Evolutionary conservation across 1,140 invertebrate species (phyloP).

Genomic region (Cherax destructor): DNA sequence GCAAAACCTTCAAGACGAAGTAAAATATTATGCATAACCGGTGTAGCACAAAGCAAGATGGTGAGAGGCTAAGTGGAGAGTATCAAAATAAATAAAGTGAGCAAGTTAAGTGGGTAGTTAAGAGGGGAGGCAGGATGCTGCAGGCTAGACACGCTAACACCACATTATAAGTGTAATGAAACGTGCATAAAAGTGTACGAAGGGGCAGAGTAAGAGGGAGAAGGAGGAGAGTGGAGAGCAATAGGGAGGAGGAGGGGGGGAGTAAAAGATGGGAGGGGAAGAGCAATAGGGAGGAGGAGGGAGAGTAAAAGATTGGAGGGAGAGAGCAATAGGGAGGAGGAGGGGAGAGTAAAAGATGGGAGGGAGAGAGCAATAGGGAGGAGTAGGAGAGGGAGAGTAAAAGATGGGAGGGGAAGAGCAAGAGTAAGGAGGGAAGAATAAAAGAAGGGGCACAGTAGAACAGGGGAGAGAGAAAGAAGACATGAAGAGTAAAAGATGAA

Average conservation of each 20-base stretch:
- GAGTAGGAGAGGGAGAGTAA: not conserved
- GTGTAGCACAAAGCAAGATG: not conserved
- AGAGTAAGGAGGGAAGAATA: not conserved
- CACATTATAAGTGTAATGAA: not conserved
- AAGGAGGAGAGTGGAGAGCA: not conserved
- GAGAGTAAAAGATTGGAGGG: not conserved
- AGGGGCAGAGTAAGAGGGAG: not conserved
- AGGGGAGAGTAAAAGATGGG: not conserved
- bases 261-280: no score
- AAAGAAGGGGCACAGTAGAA: no score
- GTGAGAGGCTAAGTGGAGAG: not conserved
- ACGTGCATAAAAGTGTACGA: not conserved
- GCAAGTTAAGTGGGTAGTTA: not conserved
- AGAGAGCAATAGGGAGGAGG: no score
- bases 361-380: not conserved
- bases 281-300: not conserved
- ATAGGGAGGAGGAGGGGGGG: no score
- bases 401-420: no score
- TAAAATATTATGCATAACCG: not conserved
- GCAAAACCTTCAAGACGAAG: not conserved
- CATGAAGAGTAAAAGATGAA: not conserved
- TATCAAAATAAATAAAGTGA: not conserved
- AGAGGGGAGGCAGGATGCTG: not conserved
- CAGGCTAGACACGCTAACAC: not conserved
- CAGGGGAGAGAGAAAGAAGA: no score